A percentile compares a stretch with the other conserved stretches of the same genome.
Evolutionary conservation across 1,140 invertebrate species (phyloP).

Genomic region (Drosophila obscura): DNA sequence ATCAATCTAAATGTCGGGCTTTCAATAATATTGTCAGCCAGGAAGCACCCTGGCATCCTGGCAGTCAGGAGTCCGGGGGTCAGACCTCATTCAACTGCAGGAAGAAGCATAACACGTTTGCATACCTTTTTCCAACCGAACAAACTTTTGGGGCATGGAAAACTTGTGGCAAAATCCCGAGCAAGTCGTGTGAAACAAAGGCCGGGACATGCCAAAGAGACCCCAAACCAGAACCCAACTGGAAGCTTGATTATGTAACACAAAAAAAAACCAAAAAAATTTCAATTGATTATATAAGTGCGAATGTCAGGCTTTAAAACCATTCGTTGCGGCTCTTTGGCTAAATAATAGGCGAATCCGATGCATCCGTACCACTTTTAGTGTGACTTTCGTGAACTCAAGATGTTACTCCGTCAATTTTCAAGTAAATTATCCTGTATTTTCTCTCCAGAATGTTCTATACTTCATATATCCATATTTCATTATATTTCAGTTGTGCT

Average conservation of each 20-base stretch:
- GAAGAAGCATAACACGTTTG: slow-evolving; percentile 59
- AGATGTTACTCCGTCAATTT: too few relatives aligned
- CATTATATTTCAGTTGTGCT: too few relatives aligned
- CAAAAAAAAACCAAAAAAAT: slow-evolving; percentile 5
- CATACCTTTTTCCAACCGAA: slow-evolving; percentile 64
- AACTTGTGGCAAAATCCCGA: slow-evolving; percentile 25
- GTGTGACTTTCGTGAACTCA: too few relatives aligned
- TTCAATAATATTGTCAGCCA: slow-evolving; percentile 78
- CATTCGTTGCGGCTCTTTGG: too few relatives aligned
- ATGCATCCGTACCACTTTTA: too few relatives aligned
- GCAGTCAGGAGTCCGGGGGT: slow-evolving; percentile 3
- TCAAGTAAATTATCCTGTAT: too few relatives aligned
- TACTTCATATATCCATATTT: too few relatives aligned
- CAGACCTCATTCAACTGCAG: slow-evolving; percentile 3
- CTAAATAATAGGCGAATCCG: too few relatives aligned
- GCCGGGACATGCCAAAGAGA: slow-evolving; percentile 22
- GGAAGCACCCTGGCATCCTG: slow-evolving; percentile 12
- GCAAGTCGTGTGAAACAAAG: slow-evolving; percentile 70
- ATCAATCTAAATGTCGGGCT: slow-evolving; percentile 78
- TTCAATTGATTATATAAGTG: too few relatives aligned
- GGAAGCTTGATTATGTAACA: slow-evolving; percentile 32
- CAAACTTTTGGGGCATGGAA: slow-evolving; percentile 16
- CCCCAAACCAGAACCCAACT: not conserved
- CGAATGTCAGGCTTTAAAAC: too few relatives aligned
- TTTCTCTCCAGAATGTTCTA: too few relatives aligned